Conservation (phyloP, 2,888 invertebrate genomes). For the Spodoptera exigua region DNA sequence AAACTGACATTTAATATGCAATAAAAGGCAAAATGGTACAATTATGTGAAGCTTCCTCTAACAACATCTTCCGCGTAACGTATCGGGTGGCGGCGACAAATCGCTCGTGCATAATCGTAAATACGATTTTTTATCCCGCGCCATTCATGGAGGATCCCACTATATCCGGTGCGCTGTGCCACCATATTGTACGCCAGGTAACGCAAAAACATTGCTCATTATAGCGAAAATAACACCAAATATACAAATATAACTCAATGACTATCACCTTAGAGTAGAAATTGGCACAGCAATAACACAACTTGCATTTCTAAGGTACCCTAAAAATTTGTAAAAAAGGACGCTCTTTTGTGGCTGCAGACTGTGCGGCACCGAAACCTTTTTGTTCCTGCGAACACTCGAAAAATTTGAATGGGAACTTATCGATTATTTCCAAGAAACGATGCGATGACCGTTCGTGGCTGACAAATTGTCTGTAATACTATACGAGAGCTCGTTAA, state of each 20-base stretch:
- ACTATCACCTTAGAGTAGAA: conserved; percentile 61
- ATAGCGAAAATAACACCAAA: conserved; percentile 62
- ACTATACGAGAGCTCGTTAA: conserved; percentile 49
- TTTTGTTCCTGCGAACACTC: conserved; percentile 81
- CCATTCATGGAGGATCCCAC: conserved; percentile 76
- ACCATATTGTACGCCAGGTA: conserved; percentile 81
- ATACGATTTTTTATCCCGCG: conserved; percentile 79
- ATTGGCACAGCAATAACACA: conserved; percentile 61
- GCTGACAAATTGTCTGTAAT: conserved; percentile 55
- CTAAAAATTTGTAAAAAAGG: conserved; percentile 76
- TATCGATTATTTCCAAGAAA: conserved; percentile 80
- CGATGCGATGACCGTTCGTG: conserved; percentile 60
- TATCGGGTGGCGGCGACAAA: conserved; percentile 86
- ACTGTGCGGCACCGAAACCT: conserved; percentile 85
- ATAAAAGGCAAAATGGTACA: conserved; percentile 52
- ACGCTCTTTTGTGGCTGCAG: conserved; percentile 84
- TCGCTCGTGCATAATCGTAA: conserved; percentile 88
- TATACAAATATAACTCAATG: conserved; percentile 64
- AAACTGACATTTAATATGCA: conserved; percentile 51
- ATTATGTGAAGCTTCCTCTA: conserved; percentile 62
- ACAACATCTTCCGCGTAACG: conserved; percentile 76
- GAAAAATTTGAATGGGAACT: conserved; percentile 70
- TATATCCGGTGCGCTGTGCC: conserved; percentile 82
- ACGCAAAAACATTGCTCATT: conserved; percentile 81
- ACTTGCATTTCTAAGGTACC: conserved; percentile 84